phyloP scores from a whole-genome alignment of 2,888 invertebrate species.

The Lasioglossum zephyrum region DNA sequence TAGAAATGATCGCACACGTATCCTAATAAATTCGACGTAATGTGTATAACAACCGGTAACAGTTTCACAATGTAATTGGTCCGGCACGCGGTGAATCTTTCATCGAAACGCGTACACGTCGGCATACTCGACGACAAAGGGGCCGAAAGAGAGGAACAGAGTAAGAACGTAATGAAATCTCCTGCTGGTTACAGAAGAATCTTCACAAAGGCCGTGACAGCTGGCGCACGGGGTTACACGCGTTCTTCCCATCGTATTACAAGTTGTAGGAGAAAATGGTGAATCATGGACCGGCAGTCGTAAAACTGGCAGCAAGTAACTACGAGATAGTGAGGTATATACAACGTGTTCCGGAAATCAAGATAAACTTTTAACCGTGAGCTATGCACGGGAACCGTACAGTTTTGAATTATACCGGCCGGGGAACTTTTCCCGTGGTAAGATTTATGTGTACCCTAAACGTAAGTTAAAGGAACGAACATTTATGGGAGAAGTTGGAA shows the following conservation, averaged over 20 bases:
- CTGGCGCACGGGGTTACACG: background rate
- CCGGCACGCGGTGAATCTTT: background rate
- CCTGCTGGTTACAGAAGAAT: background rate
- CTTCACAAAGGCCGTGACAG: constrained; percentile 2
- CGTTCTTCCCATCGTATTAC: constrained; percentile 3
- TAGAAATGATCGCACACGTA: background rate
- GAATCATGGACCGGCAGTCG: constrained; percentile 43
- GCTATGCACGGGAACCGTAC: constrained; percentile 17
- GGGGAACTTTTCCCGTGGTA: constrained; percentile 19
- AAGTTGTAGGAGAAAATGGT: constrained; percentile 32
- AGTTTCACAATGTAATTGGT: background rate
- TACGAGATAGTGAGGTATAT: constrained; percentile 29
- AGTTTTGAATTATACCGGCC: constrained; percentile 41
- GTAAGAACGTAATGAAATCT: background rate
- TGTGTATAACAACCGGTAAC: background rate
- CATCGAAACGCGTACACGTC: background rate
- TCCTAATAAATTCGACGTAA: background rate
- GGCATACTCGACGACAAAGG: background rate
- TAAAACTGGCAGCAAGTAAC: constrained; percentile 59
- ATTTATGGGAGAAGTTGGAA: constrained; percentile 9
- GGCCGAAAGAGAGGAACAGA: background rate
- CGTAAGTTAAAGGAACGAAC: constrained; percentile 4
- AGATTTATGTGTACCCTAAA: constrained; percentile 16
- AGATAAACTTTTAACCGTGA: constrained; percentile 57
- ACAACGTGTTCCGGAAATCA: constrained; percentile 49